Base-by-base conservation (phyloP, 2,888 invertebrate species). In the Helleia helle region DNA sequence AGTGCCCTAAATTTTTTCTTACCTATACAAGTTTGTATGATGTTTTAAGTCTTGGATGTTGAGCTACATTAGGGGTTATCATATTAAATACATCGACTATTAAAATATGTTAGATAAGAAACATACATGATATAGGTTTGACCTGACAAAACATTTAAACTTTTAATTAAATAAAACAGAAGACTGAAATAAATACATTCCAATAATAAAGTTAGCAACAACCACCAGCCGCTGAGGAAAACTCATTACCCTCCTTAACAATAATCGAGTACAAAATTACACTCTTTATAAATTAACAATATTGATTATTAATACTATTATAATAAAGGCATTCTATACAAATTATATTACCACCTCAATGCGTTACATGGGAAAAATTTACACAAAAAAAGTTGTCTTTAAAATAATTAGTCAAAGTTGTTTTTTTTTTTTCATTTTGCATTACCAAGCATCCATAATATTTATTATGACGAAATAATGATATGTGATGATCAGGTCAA, bases 211-310 rank as follows among this genome's bases (percentile, higher is more conserved):
- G n/a, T n/a, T n/a, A n/a, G n/a, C n/a, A n/a, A n/a, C n/a, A n/a
- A n/a, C 31, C 42, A 42, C 44, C 48, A 34, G 42, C 38, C 38
- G 11, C 39, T 41, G 38, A 51, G 42, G 40, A 51, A 50, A 50
- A 46, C 39, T 44, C 41, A 44, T 43, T 43, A 44, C 41, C 42
- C 37, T 44, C 42, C 54, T 54, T 54, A 58, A 50, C 49, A 54
- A 48, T 64, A 59, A 64, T 55, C 40, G 60, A 65, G 73, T 79
- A 75, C 63, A 75, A 75, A 73, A 73, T 73, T 71, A 70, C 65
- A 56, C 56, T 56, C 50, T 53, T 52, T 55, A 50, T 51, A 48
- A 55, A 50, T 60, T 58, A 58, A 62, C 64, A 62, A 63, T 58
- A 56, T n/a, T 58, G 46, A 47, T 52, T 46, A 51, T 48, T 55